Conservation (phyloP, 2,113 vertebrate genomes). For the Cyphomyrus plagiostoma region DNA sequence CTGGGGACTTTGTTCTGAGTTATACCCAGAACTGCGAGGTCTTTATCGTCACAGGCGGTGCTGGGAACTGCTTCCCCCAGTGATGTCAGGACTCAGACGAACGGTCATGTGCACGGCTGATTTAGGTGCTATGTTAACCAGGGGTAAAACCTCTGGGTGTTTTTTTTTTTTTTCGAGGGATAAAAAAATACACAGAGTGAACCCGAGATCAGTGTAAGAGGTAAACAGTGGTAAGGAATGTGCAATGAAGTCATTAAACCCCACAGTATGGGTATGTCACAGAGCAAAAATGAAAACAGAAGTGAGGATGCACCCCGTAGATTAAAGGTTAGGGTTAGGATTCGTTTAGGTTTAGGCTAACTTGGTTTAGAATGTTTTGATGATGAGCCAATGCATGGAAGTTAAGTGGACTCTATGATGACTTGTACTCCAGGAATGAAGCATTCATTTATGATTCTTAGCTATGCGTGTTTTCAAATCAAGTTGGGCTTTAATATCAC, state of each 20-base stretch:
- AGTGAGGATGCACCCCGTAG: not conserved
- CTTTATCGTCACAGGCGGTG: conserved; percentile 59
- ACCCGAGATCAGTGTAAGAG: not conserved
- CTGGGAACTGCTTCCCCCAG: conserved; percentile 57
- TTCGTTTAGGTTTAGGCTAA: not conserved
- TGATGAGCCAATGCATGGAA: not conserved
- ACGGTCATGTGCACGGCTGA: conserved; percentile 59
- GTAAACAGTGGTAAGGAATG: not conserved
- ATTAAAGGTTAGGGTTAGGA: not conserved
- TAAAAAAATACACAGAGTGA: conserved; percentile 37
- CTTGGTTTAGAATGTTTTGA: not conserved
- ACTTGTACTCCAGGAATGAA: not conserved
- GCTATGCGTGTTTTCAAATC: not conserved
- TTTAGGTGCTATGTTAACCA: conserved; percentile 56
- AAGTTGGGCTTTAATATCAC: not conserved
- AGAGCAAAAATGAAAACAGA: not conserved
- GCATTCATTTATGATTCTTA: not conserved
- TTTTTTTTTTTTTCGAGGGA: not conserved
- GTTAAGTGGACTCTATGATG: not conserved
- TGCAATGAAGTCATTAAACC: not conserved
- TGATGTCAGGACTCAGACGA: conserved; percentile 55
- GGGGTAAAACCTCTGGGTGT: conserved; percentile 52
- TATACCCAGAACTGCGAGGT: conserved; percentile 46
- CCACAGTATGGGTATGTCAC: not conserved
- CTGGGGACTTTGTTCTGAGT: conserved; percentile 43